Evolutionary conservation across 2,113 vertebrate genomes (phyloP).

Genomic region (Hippolais icterina): DNA sequence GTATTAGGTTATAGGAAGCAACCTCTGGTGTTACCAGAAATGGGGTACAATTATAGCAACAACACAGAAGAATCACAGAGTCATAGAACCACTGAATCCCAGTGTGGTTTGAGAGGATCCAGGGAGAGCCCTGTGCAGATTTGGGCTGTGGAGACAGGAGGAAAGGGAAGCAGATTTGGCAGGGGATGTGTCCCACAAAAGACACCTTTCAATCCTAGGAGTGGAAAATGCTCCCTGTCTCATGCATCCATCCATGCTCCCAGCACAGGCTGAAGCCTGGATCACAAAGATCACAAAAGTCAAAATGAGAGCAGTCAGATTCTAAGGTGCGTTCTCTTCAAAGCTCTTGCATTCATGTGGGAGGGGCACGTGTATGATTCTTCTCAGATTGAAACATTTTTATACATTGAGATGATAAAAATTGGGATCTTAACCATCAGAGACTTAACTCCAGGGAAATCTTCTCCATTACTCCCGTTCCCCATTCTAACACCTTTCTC

Average conservation of each 20-base stretch:
- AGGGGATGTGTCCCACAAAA: not conserved
- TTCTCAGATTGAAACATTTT: not conserved
- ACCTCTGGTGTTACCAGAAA: not conserved
- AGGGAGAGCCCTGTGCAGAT: not conserved
- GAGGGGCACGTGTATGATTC: not conserved
- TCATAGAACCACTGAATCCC: not conserved
- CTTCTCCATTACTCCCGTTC: not conserved
- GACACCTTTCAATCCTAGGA: not conserved
- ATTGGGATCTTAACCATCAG: rapidly evolving
- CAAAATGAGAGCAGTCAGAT: not conserved
- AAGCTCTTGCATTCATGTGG: rapidly evolving
- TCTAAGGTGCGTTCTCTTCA: not conserved
- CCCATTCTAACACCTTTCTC: not conserved
- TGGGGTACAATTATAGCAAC: not conserved
- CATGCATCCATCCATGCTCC: not conserved
- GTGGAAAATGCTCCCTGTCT: not conserved
- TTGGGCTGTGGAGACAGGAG: not conserved
- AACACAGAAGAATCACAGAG: not conserved
- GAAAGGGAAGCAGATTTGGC: not conserved
- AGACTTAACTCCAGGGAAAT: not conserved
- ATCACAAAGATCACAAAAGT: not conserved
- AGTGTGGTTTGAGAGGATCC: rapidly evolving
- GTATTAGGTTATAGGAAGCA: not conserved
- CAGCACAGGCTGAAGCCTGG: not conserved
- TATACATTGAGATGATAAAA: not conserved